phyloP scores from a whole-genome alignment of 2,888 invertebrate species.

The Diarsia mendica region DNA sequence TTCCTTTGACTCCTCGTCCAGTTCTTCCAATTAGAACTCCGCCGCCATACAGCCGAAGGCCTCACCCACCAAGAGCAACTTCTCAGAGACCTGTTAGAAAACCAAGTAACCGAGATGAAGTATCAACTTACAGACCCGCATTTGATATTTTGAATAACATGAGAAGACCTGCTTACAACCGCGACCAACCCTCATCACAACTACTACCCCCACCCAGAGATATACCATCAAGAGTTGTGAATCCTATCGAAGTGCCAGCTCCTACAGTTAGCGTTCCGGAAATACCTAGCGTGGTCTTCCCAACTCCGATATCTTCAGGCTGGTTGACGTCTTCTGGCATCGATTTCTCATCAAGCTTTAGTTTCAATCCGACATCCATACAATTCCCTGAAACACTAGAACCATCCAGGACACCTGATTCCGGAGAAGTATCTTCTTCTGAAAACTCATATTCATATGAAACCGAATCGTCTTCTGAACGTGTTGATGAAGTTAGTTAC shows the following conservation, averaged over 20 bases:
- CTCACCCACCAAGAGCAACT: slow-evolving; percentile 77
- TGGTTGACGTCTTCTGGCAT: slow-evolving; percentile 86
- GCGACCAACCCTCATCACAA: slow-evolving; percentile 84
- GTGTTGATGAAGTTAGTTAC: slow-evolving; percentile 68
- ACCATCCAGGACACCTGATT: slow-evolving; percentile 70
- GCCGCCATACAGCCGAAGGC: slow-evolving; percentile 80
- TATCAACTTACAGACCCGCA: slow-evolving; percentile 85
- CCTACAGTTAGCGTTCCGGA: slow-evolving; percentile 69
- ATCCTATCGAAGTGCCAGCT: slow-evolving; percentile 69
- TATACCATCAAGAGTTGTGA: slow-evolving; percentile 72
- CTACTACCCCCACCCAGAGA: slow-evolving; percentile 83
- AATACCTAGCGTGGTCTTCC: slow-evolving; percentile 81
- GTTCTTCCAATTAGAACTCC: slow-evolving; percentile 78
- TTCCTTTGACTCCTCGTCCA: slow-evolving; percentile 79
- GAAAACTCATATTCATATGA: slow-evolving; percentile 80
- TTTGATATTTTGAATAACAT: slow-evolving; percentile 83
- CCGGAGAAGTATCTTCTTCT: slow-evolving; percentile 68
- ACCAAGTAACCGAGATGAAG: slow-evolving; percentile 81
- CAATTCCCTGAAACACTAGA: slow-evolving; percentile 75
- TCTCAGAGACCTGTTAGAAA: slow-evolving; percentile 80
- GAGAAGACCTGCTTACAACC: slow-evolving; percentile 80
- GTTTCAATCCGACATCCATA: slow-evolving; percentile 82
- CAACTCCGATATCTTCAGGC: slow-evolving; percentile 84
- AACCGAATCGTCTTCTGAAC: slow-evolving; percentile 78
- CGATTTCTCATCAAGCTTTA: slow-evolving; percentile 84